These are phyloP conservation scores for Tribolium madens DNA, from an alignment of 1,140 invertebrate species.

Conservation along the genomic window DNA sequence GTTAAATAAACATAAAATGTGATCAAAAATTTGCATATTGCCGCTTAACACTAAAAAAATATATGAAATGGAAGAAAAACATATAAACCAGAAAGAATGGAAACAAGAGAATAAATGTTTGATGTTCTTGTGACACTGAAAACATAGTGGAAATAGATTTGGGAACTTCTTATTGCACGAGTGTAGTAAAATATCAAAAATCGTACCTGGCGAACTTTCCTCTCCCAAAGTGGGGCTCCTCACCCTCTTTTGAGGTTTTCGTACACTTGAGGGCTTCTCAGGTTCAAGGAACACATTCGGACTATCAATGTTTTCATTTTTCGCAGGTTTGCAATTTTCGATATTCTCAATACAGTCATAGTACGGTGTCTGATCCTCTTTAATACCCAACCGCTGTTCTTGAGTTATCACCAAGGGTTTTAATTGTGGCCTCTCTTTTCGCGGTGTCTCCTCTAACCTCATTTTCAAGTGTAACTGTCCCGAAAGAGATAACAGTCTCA, in stretches of 20 bases:
- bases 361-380: background rate
- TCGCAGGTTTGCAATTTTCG: slow-evolving; percentile 23
- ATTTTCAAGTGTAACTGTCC: background rate
- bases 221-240: slow-evolving; percentile 65
- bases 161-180: too few species aligned
- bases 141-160: too few species aligned
- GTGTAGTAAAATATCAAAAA: background rate
- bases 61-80: too few species aligned
- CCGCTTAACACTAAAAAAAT: too few species aligned
- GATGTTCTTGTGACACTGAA: too few species aligned
- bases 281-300: slow-evolving; percentile 61
- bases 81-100: too few species aligned
- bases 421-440: background rate
- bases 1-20: too few species aligned
- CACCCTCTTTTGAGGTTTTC: slow-evolving; percentile 65
- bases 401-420: slow-evolving; percentile 27
- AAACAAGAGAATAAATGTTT: too few species aligned
- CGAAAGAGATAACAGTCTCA: slow-evolving; percentile 62
- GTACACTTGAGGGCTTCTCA: slow-evolving; percentile 51
- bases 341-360: slow-evolving; percentile 5
- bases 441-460: background rate
- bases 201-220: slow-evolving; percentile 67
- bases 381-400: background rate
- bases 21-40: too few species aligned
- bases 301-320: slow-evolving; percentile 15